phyloP scores from a whole-genome alignment of 2,888 invertebrate genomes.

The Ariolimax columbianus region DNA sequence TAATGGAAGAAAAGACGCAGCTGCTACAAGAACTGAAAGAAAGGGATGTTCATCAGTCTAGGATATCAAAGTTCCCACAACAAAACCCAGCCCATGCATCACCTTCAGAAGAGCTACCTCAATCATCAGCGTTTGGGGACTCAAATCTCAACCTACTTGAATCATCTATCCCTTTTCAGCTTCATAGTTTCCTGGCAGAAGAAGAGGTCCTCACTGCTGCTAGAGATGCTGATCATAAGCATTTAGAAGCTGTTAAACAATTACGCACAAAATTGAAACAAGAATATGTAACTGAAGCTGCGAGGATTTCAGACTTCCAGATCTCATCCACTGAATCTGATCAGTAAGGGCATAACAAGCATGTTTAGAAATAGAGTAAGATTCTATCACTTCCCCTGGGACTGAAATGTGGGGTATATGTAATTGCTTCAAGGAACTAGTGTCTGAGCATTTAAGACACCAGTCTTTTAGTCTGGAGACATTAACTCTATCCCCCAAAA shows the following conservation, averaged over 20 bases:
- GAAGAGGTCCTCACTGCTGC: not conserved
- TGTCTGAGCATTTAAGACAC: not conserved
- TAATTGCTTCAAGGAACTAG: too few species aligned
- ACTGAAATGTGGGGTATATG: too few species aligned
- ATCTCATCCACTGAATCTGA: slow-evolving; percentile 48
- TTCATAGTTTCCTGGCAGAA: not conserved
- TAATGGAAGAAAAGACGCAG: slow-evolving; percentile 68
- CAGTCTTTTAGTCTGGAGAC: too few species aligned
- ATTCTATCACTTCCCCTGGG: not conserved
- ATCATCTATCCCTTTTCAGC: not conserved
- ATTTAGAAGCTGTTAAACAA: slow-evolving; percentile 64
- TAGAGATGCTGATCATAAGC: slow-evolving; percentile 41
- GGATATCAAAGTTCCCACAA: not conserved
- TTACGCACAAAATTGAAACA: slow-evolving; percentile 64
- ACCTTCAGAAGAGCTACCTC: not conserved
- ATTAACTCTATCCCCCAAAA: too few species aligned
- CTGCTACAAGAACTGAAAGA: slow-evolving; percentile 63
- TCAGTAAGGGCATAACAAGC: slow-evolving; percentile 29
- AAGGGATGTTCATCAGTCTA: not conserved
- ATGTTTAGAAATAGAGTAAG: not conserved
- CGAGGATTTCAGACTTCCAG: slow-evolving; percentile 57
- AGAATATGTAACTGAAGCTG: slow-evolving; percentile 59
- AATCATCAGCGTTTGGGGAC: slow-evolving; percentile 11
- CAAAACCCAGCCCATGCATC: not conserved
- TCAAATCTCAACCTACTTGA: slow-evolving; percentile 23